These are phyloP conservation scores for Copidosoma aretas DNA, from an alignment of 2,888 invertebrate species.

Conservation along the genomic window DNA sequence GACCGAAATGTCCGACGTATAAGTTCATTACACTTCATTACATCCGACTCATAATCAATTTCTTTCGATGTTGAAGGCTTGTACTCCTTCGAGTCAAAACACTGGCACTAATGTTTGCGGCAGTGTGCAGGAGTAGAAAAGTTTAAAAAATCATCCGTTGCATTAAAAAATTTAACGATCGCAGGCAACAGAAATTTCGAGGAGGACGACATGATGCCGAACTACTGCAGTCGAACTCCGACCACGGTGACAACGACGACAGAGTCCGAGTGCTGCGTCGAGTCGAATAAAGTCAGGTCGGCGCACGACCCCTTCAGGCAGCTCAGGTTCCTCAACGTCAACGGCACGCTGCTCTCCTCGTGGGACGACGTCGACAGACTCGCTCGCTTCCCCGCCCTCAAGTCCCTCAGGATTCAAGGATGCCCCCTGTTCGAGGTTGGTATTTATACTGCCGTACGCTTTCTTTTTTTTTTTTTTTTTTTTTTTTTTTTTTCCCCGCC, in stretches of 20 bases:
- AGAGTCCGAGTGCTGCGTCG: slow-evolving; percentile 69
- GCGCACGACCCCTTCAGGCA: slow-evolving; percentile 66
- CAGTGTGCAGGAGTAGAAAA: no score
- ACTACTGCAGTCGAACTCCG: slow-evolving; percentile 52
- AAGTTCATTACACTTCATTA: no score
- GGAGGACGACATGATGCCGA: slow-evolving; percentile 51
- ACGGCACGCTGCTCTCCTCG: slow-evolving; percentile 80
- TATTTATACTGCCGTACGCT: no score
- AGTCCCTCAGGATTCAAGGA: slow-evolving; percentile 84
- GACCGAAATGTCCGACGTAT: no score
- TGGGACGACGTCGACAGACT: slow-evolving; percentile 92
- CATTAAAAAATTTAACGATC: no score
- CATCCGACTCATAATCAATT: no score
- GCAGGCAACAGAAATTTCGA: slow-evolving; percentile 48
- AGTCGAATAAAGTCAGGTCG: slow-evolving; percentile 53
- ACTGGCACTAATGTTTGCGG: no score
- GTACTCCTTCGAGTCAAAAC: no score
- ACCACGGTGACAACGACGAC: slow-evolving; percentile 47
- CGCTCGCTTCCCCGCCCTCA: slow-evolving; percentile 81
- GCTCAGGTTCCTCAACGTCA: slow-evolving; percentile 82
- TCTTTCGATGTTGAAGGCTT: no score
- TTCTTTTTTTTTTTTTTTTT: no score
- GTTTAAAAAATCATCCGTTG: no score
- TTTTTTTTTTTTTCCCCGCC: no score
- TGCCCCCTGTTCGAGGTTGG: slow-evolving; percentile 70